phyloP scores from a whole-genome alignment of 2,113 vertebrate genomes.

The Castor canadensis region DNA sequence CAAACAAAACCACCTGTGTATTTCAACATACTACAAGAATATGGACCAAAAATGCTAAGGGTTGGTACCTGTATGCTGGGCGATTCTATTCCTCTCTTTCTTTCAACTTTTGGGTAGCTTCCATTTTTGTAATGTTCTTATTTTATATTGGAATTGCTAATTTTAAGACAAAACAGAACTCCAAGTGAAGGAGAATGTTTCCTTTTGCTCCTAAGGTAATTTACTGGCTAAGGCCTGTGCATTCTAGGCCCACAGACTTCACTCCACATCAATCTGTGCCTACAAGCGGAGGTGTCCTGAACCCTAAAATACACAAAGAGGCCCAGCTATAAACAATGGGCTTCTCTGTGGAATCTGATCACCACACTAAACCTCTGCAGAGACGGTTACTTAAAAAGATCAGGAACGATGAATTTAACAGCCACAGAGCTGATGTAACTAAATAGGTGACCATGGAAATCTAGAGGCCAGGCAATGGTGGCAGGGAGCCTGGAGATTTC shows the following conservation, averaged over 20 bases:
- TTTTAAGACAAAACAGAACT: background rate
- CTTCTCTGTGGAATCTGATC: background rate
- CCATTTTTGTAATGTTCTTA: background rate
- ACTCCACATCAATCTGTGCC: accelerated
- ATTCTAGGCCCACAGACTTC: background rate
- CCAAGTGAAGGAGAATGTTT: background rate
- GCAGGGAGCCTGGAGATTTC: background rate
- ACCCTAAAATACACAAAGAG: accelerated
- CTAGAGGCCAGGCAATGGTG: accelerated
- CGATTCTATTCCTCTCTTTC: background rate
- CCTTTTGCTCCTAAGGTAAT: background rate
- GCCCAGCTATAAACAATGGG: accelerated
- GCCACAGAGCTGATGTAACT: accelerated
- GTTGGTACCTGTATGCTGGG: accelerated
- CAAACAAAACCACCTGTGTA: background rate
- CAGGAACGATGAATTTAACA: background rate
- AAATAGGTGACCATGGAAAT: background rate
- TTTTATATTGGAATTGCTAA: background rate
- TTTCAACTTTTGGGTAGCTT: background rate
- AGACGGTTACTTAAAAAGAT: background rate
- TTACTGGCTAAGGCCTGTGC: background rate
- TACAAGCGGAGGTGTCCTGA: background rate
- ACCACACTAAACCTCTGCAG: background rate
- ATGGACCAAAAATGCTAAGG: background rate
- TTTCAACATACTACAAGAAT: background rate